Evolutionary conservation across 2,113 vertebrate genomes (phyloP), one percentile per base, ranked within the genome.

Genomic region (Nycticebus coucang): DNA sequence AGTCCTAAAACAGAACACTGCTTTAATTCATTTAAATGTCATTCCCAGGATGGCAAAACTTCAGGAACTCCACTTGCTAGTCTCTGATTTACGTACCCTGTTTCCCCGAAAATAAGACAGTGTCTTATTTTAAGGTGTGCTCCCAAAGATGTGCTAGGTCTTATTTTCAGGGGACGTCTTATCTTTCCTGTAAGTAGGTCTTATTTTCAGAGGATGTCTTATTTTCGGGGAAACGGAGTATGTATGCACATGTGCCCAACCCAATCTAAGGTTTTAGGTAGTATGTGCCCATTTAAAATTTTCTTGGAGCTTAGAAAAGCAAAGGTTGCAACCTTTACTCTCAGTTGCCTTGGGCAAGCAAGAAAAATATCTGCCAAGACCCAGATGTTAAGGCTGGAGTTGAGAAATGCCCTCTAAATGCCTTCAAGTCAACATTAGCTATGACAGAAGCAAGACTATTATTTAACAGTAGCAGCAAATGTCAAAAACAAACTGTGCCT

Each of bases 391-490:
- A 96, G 94, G 95, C 97, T 98, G 80, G 95, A 97, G 97, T 97
- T 98, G 97, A 98, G 97, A 98, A 98, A 98, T 98, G 97, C 97
- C 98, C 94, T 97, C 87, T 97, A 98, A 98, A 95, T 97, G 96
- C 97, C 98, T 98, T 98, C 98, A 98, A 98, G 98, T 98, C 96
- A 98, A 98, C 98, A 98, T 98, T 98, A 98, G 96, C 97, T 97
- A 95, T 98, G 98, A 98, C 98, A 98, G 98, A 98, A 98, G 98
- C 98, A 98, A 98, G 98, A 98, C 97, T 98, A 98, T 98, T 98
- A 98, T 98, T 98, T 98, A 98, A 98, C 97, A 97, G 98, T 96
- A 97, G 95, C 97, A 98, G 97, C 97, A 97, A 98, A 98, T 98
- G 98, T 98, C 98, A 98, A 98, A 98, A 98, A 98, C 98, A 98